Evolutionary conservation across 2,888 invertebrate species (phyloP), one percentile per base, ranked within the genome.

Genomic region (Morpho helenor): DNA sequence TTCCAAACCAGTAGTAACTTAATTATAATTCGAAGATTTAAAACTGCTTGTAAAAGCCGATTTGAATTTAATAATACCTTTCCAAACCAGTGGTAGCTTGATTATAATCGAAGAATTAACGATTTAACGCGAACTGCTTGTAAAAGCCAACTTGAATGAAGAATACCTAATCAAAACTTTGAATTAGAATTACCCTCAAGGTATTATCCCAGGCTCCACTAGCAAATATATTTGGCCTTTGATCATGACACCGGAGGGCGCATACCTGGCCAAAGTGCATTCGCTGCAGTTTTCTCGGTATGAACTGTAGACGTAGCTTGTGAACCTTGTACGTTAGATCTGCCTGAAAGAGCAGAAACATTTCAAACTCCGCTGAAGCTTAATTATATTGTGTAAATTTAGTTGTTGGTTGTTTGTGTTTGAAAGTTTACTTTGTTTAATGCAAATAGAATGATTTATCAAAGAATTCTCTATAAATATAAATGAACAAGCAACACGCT

Each of bases 181-280:
- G 16, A 8, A 22, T 47, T 3, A 48, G 43, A 44, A 52, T 8
- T 73, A 93, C 93, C 75, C 92, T 87, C 42, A 93, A 78, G 2
- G 91, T 91, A 23, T 87, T 84, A 68, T 93, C 93, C 92, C 93
- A 93, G 42, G 91, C 91, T 3, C 87, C 93, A 16, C 87, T 89
- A 10, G 91, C 84, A 62, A 93, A 89, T 51, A 89, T 72, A 45
- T 76, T 73, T 0, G 81, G 77, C 51, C 79, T 78, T 48, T 81
- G 72, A 0, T 81, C 80, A 66, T 92, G 92, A 64, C 91, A 91
- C 50, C 82, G 84, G 48, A 91, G 59, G 0, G 92, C 90, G 47
- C 84, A 84, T 8, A 91, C 86, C 67, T 87, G 86, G 0, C 80
- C 80, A 8, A 65, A 74, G 59, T 91, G 91, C 75, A 87, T 83